Conservation (phyloP, 2,888 invertebrate genomes). For the Phragmatobia fuliginosa region DNA sequence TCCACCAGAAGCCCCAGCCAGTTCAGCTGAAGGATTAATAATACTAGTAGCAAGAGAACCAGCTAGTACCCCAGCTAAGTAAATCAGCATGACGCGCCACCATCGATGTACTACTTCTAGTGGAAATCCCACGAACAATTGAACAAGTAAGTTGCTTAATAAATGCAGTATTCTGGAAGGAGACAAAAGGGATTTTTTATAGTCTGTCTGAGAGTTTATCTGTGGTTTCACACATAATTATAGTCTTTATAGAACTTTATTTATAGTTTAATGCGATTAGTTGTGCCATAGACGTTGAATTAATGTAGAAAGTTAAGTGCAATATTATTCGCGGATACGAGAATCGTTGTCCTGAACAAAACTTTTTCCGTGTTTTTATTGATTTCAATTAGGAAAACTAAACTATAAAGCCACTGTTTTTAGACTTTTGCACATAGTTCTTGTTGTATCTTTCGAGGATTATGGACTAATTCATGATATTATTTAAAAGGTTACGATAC, state of each 20-base stretch:
- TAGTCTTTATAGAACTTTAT: neutral
- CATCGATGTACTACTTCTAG: conserved; percentile 96
- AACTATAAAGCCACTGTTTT: too few species aligned
- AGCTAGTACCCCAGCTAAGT: conserved; percentile 91
- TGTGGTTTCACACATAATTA: neutral
- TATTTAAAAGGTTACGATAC: too few species aligned
- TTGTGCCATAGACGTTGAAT: too few species aligned
- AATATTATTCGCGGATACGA: too few species aligned
- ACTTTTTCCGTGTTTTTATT: too few species aligned
- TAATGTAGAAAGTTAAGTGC: too few species aligned
- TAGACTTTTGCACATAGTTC: too few species aligned
- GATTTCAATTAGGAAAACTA: too few species aligned
- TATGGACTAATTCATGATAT: too few species aligned
- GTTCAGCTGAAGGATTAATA: conserved; percentile 88
- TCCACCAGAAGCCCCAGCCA: conserved; percentile 95
- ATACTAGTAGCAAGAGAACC: conserved; percentile 91
- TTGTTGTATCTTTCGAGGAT: too few species aligned
- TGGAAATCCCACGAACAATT: conserved; percentile 93
- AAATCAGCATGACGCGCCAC: conserved; percentile 93
- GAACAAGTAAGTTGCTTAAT: conserved; percentile 93
- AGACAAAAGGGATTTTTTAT: neutral
- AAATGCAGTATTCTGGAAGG: conserved; percentile 63
- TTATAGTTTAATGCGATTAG: neutral
- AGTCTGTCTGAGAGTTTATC: neutral
- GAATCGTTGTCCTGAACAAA: too few species aligned